Evolutionary conservation across 2,888 invertebrate genomes (phyloP).

Genomic region (Alitta virens): DNA sequence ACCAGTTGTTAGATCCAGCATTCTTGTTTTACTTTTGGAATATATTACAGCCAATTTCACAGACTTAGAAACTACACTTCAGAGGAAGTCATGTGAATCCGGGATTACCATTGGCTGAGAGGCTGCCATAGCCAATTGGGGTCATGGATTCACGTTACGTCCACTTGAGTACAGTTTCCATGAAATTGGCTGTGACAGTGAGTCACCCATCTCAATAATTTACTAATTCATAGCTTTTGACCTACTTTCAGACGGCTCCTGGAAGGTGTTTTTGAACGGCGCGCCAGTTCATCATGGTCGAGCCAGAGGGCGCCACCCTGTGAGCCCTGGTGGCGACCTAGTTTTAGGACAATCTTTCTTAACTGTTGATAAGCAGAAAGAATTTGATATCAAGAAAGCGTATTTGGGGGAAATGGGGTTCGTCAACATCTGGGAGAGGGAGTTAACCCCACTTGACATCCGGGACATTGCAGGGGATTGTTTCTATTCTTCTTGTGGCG

Average conservation of each 20-base stretch:
- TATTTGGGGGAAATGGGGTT: constrained; percentile 53
- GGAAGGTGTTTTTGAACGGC: constrained; percentile 22
- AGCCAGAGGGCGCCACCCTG: constrained; percentile 11
- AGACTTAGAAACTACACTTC: no score
- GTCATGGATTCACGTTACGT: no score
- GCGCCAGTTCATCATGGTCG: constrained; percentile 2
- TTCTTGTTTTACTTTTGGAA: no score
- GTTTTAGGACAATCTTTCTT: constrained; percentile 46
- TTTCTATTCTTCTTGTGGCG: constrained; percentile 51
- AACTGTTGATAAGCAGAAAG: constrained; percentile 1
- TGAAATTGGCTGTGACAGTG: no score
- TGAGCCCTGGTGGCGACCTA: constrained; percentile 49
- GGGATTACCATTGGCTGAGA: no score
- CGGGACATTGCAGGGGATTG: constrained; percentile 38
- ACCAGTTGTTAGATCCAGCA: no score
- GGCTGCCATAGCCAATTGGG: no score
- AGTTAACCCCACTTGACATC: constrained; percentile 33
- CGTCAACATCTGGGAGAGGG: constrained; percentile 53
- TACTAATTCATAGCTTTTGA: no score
- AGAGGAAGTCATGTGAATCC: no score
- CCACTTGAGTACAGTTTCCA: no score
- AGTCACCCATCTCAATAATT: no score
- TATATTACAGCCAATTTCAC: no score
- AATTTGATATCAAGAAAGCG: constrained; percentile 37
- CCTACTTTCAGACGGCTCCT: constrained; percentile 22